Evolutionary conservation across 2,113 vertebrate genomes (phyloP), one percentile per base, ranked within the genome.

Genomic region (Phaethon lepturus): DNA sequence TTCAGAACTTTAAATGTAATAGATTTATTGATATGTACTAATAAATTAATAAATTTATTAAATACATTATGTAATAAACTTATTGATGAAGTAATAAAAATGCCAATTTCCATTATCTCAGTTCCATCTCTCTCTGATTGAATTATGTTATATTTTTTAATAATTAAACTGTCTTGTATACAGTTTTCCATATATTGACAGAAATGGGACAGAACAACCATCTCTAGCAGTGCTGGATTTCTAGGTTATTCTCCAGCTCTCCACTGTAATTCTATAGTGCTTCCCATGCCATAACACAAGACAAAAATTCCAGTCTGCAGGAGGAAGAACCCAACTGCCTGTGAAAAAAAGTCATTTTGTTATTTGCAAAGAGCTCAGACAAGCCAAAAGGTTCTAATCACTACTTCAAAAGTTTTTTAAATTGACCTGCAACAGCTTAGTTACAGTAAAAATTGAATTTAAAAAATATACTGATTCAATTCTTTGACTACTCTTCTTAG

Each of bases 291-390:
- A 44, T 29, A 76, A 47, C 4, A 7, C 80, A 73, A 90, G n/a
- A 31, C 7, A 17, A 16, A 38, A 80, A 64, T n/a, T n/a, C 40
- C n/a, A 58, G 11, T 17, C 16, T 66, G 31, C 24, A 74, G 10
- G 2, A 84, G 9, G 11, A 87, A 66, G 17, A 50, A 49, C 3
- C 2, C 40, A 64, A 49, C 11, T 40, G 16, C 17, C 7, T 38
- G 6, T 35, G 22, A 38, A 52, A 56, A 66, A 44, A 52, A 33
- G 1, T 3, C 0, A 20, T 44, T 50, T 60, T 47, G 3, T 10
- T 55, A 50, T 55, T 71, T 59, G 11, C 10, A 80, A 33, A 20
- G 23, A 13, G 4, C 16, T 82, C 38, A 83, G 28, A 24, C 5
- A 79, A 74, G 16, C 5, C 15, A 44, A 45, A 92, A 53, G 1